Evolutionary conservation across 2,797 vertebrate genomes (phyloP), one percentile per base, ranked within the genome.

Genomic region (Myotis myotis): DNA sequence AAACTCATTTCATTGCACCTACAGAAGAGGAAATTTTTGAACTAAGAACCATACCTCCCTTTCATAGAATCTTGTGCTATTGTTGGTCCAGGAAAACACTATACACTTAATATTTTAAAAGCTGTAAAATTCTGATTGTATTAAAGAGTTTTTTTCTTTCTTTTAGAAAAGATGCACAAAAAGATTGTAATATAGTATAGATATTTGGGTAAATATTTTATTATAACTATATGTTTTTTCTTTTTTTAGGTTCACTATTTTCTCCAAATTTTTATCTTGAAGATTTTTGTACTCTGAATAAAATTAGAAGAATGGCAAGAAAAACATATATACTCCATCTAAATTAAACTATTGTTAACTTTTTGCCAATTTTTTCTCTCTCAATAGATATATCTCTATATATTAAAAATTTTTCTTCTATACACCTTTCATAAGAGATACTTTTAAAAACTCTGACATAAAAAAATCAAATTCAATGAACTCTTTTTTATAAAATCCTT

Each of bases 281-380:
- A 91, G 81, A 81, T 78, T 60, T 90, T 33, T 89, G 30, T 72
- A 91, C 60, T 81, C 38, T 74, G 36, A 87, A 70, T 38, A 55
- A 57, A 91, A 53, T 33, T 72, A n/a, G 55, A 38, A 94, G 74
- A 84, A 84, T n/a, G 15, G 25, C 64, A 78, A 41, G 25, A 75
- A 62, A 93, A 72, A 28, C 25, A 62, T 49, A 64, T 20, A 86
- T 68, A 70, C 25, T 53, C 23, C 41, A 80, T 57, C 53, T 88
- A 85, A 88, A 62, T 76, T 53, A 62, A 88, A 74, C 25, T 76
- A 70, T 13, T 36, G 6, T 36, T 93, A 93, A 47, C 20, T 60
- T 85, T 90, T 89, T 92, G 62, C 8, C 74, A 68, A 28, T 91
- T 89, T 89, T 19, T 72, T 83, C 2, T 85, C 72, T 70, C 78